A percentile compares a stretch with the other conserved stretches of the same genome.
These are phyloP conservation scores for Sipha maydis DNA, from an alignment of 2,888 invertebrate species.

Conservation along the genomic window DNA sequence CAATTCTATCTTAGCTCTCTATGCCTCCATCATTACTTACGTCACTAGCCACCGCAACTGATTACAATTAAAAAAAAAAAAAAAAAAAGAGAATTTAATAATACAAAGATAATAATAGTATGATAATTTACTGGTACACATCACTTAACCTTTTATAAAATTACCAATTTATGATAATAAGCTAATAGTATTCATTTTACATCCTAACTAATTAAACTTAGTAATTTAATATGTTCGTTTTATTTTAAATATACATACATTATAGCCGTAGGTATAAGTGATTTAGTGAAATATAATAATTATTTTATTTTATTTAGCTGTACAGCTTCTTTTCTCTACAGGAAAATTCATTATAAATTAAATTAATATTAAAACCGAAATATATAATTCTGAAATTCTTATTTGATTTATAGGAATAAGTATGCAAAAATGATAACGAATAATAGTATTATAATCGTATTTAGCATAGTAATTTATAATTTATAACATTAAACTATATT, in stretches of 20 bases:
- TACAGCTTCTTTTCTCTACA: not conserved
- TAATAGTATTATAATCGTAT: too few species aligned
- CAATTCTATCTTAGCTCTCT: not conserved
- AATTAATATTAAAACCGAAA: not conserved
- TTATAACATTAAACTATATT: too few species aligned
- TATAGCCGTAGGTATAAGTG: not conserved
- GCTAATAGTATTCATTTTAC: not conserved
- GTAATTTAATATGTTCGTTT: not conserved
- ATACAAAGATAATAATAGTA: not conserved
- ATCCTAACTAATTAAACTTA: not conserved
- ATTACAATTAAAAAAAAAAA: not conserved
- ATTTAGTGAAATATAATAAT: not conserved
- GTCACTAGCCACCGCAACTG: not conserved
- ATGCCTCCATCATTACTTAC: not conserved
- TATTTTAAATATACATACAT: not conserved
- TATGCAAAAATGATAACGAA: too few species aligned
- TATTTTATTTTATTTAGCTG: not conserved
- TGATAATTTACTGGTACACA: not conserved
- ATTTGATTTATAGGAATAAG: too few species aligned
- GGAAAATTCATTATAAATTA: not conserved
- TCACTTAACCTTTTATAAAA: not conserved
- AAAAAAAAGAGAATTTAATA: too few species aligned
- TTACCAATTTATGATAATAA: not conserved
- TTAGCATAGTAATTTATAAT: too few species aligned
- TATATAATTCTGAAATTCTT: too few species aligned